Evolutionary conservation across 2,797 vertebrate species (phyloP).

Genomic region (Gallinago solitaria): DNA sequence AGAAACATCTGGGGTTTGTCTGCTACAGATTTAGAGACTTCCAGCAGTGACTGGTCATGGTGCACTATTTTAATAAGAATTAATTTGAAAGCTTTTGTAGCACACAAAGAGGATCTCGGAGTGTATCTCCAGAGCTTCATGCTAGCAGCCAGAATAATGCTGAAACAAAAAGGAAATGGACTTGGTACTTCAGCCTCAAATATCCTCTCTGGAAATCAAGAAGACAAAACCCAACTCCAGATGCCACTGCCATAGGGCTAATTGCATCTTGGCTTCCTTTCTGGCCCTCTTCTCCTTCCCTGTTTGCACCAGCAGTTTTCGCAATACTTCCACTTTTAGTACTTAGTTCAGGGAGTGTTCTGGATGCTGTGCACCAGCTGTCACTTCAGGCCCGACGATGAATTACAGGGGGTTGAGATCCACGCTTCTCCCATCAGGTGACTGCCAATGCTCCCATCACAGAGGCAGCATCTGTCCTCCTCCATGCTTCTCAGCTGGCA

Average conservation of each 20-base stretch:
- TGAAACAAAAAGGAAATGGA: not conserved
- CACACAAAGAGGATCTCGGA: not conserved
- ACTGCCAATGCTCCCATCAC: not conserved
- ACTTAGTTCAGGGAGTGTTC: not conserved
- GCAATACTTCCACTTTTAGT: not conserved
- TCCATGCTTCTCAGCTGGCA: not conserved
- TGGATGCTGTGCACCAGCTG: not conserved
- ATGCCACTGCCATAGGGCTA: fast-evolving
- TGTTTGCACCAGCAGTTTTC: not conserved
- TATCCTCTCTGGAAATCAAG: not conserved
- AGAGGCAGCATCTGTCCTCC: not conserved
- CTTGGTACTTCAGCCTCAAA: not conserved
- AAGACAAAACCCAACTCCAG: not conserved
- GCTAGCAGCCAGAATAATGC: not conserved
- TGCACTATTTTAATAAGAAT: not conserved
- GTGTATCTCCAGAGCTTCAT: not conserved
- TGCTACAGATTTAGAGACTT: not conserved
- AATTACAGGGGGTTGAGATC: not conserved
- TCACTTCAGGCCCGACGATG: not conserved
- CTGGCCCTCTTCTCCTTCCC: not conserved
- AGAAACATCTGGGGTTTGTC: not conserved
- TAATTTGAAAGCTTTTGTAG: not conserved
- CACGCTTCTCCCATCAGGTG: not conserved
- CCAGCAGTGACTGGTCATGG: not conserved
- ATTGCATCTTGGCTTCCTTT: not conserved